A percentile compares a stretch with the other conserved stretches of the same genome.
These are phyloP conservation scores for Gasterosteus nipponicus DNA, from an alignment of 2,113 vertebrate species.

Conservation along the genomic window DNA sequence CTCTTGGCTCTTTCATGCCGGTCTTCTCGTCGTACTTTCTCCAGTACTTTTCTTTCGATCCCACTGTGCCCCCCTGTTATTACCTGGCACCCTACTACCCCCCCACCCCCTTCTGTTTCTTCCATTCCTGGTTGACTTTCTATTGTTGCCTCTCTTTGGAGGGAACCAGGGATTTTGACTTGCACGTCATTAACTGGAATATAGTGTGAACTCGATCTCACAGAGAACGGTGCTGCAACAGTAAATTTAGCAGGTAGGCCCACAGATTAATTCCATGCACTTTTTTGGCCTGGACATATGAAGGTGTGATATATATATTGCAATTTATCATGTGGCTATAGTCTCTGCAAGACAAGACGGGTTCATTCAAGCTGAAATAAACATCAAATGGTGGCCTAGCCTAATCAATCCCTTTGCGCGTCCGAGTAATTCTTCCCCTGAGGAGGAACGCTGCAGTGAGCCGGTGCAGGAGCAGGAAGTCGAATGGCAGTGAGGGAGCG, in stretches of 20 bases:
- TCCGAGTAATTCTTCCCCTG: conserved; percentile 68
- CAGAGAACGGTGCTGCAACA: conserved; percentile 51
- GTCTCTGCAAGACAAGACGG: conserved; percentile 42
- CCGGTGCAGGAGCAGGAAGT: conserved; percentile 43
- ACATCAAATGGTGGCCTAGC: conserved; percentile 61
- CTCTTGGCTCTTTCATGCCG: conserved; percentile 16
- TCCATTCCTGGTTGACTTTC: conserved; percentile 35
- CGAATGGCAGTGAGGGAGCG: conserved; percentile 38
- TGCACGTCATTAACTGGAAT: conserved; percentile 74
- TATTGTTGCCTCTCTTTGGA: conserved; percentile 42
- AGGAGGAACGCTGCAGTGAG: conserved; percentile 48
- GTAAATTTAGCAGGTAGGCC: conserved; percentile 66
- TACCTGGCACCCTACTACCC: background rate
- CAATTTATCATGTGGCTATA: conserved; percentile 58
- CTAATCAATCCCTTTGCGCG: conserved; percentile 71
- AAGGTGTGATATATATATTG: conserved; percentile 67
- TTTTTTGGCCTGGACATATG: conserved; percentile 56
- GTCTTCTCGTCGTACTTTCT: conserved; percentile 12
- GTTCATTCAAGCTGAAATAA: conserved; percentile 72
- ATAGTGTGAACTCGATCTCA: conserved; percentile 78
- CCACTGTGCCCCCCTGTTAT: conserved; percentile 9
- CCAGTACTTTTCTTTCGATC: background rate
- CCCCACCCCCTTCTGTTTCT: conserved; percentile 2
- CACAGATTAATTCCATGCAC: conserved; percentile 76
- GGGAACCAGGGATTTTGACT: conserved; percentile 61